Evolutionary conservation across 2,888 invertebrate genomes (phyloP).

Genomic region (Macaria notata): DNA sequence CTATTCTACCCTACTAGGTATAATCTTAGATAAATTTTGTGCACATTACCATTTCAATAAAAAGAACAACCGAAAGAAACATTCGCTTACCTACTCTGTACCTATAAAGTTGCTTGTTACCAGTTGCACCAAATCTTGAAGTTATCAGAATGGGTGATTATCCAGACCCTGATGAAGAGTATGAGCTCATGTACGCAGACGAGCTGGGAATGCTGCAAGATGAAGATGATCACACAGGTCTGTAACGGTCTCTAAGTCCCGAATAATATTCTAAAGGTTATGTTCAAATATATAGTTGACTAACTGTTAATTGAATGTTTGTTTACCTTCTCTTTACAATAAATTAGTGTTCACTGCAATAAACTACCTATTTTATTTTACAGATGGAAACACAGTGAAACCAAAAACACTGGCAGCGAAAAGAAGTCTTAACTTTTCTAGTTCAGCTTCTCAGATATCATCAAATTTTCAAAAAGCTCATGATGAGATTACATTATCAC

Average conservation of each 20-base stretch:
- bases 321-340: too few species aligned
- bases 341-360: too few species aligned
- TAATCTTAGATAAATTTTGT: too few species aligned
- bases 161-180: slow-evolving; percentile 84
- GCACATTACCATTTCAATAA: too few species aligned
- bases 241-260: not conserved
- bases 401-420: slow-evolving; percentile 60
- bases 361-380: slow-evolving; percentile 28
- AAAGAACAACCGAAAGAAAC: too few species aligned
- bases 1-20: too few species aligned
- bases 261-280: too few species aligned
- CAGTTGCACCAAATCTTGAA: too few species aligned
- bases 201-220: slow-evolving; percentile 85
- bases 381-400: slow-evolving; percentile 51
- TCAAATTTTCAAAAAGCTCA: slow-evolving; percentile 24
- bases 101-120: too few species aligned
- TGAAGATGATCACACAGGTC: slow-evolving; percentile 61
- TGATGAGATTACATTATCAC: slow-evolving; percentile 29
- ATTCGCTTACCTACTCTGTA: too few species aligned
- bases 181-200: slow-evolving; percentile 87
- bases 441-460: slow-evolving; percentile 25
- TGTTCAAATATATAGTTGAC: too few species aligned
- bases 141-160: slow-evolving; percentile 63
- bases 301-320: too few species aligned
- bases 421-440: slow-evolving; percentile 71